Base-by-base conservation (phyloP, 2,888 invertebrate genomes). In the Formica aserva region DNA sequence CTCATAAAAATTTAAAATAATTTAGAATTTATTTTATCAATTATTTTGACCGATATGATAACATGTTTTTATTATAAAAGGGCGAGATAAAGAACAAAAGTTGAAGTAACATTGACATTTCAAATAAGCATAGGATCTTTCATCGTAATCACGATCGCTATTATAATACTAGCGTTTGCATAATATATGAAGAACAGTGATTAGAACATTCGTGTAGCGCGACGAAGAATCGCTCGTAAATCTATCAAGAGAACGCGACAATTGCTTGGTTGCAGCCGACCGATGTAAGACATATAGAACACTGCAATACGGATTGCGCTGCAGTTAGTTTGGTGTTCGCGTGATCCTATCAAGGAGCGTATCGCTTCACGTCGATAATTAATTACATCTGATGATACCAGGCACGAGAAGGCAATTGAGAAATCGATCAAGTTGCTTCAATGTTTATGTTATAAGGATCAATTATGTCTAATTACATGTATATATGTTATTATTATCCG, bases 321-420 rank as follows among this genome's bases (percentile, higher is more conserved):
- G 65, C 32, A 77, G 67, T 63, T 66, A 41, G 35, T 65, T 74
- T n/a, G 55, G 74, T 72, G 18, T 69, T 83, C 84, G 76, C 69
- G 85, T 86, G 75, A 81, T 85, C 80, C 82, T 88, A 88, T 91
- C 87, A 74, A 83, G 83, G 75, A 81, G 69, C 85, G 75, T 91
- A 89, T 91, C 88, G 85, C 81, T 38, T 75, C 78, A 85, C 88
- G 86, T 83, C 87, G 87, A 92, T 92, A 52, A 52, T 92, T 92
- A 92, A 92, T 93, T 92, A 91, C 87, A 83, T 78, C 71, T 85
- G 90, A 91, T 88, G 91, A 91, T 89, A 85, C 57, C 45, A 41
- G 65, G 35, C 78, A 88, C 86, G 80, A 88, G 76, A 76, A 83
- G 77, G 84, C 74, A 65, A 48, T 66, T 63, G 48, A 65, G 63